phyloP scores from a whole-genome alignment of 2,113 vertebrate species.

The Percina caprodes region DNA sequence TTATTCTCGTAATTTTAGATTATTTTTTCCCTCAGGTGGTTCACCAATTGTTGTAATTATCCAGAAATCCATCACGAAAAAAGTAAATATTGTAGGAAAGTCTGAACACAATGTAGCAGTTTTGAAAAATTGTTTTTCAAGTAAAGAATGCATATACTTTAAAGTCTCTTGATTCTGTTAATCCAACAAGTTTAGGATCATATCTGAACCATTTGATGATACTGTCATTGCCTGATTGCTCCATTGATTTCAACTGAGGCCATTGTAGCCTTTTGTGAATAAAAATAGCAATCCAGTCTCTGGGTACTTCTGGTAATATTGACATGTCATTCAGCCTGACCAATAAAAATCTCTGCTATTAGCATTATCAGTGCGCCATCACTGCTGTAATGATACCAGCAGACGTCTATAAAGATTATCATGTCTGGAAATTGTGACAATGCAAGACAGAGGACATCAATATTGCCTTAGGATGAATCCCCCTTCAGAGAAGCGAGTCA shows the following conservation, averaged over 20 bases:
- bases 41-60: no score
- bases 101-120: not conserved
- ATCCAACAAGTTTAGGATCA: not conserved
- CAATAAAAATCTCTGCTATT: conserved; percentile 9
- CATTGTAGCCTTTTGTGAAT: conserved; percentile 16
- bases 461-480: conserved; percentile 1
- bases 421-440: conserved; percentile 23
- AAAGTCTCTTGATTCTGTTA: not conserved
- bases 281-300: conserved; percentile 12
- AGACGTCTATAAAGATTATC: conserved; percentile 20
- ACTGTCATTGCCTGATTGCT: not conserved
- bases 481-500: conserved; percentile 3
- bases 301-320: conserved; percentile 5
- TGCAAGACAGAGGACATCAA: conserved; percentile 19
- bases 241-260: conserved; percentile 15
- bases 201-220: not conserved
- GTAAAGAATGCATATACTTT: not conserved
- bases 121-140: not conserved
- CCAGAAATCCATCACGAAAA: no score
- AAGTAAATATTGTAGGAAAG: not conserved
- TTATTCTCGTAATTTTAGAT: no score
- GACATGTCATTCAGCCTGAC: conserved; percentile 1
- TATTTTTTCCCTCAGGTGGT: no score
- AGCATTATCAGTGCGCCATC: conserved; percentile 7
- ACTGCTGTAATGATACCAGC: conserved; percentile 4